Evolutionary conservation across 2,797 vertebrate species (phyloP).

Genomic region (Neostethus bicornis): DNA sequence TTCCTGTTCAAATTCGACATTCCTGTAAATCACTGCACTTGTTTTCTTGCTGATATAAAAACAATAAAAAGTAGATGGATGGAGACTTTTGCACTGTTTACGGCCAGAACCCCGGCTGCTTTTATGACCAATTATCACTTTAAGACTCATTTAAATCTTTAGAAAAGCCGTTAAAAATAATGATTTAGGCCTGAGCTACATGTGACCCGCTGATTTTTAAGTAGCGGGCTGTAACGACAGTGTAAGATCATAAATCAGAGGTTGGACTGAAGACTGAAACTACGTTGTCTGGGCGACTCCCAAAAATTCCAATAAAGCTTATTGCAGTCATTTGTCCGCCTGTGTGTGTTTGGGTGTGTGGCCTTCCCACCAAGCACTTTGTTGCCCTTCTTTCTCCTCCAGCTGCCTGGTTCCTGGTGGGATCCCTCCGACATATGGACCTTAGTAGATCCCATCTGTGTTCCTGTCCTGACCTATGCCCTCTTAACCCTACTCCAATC

Average conservation of each 20-base stretch:
- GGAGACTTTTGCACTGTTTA: no score
- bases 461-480: no score
- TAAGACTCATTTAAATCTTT: conserved; percentile 10
- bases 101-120: conserved; percentile 4
- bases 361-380: conserved; percentile 15
- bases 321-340: conserved; percentile 21
- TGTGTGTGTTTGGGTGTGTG: conserved; percentile 41
- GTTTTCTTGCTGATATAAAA: no score
- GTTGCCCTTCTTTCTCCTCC: conserved; percentile 34
- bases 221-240: conserved; percentile 16
- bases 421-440: no score
- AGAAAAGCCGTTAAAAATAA: conserved; percentile 25
- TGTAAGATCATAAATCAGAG: conserved; percentile 51
- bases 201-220: conserved; percentile 19
- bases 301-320: conserved; percentile 52
- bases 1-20: no score
- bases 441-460: no score
- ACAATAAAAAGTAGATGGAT: no score
- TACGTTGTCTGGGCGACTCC: conserved; percentile 46
- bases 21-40: no score
- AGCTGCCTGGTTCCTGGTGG: no score
- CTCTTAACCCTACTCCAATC: no score
- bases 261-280: conserved; percentile 19
- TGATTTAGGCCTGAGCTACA: conserved; percentile 17
- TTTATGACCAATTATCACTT: conserved; percentile 31